phyloP scores from a whole-genome alignment of 2,113 vertebrate species.

The Stomatorhinus ivindoensis region DNA sequence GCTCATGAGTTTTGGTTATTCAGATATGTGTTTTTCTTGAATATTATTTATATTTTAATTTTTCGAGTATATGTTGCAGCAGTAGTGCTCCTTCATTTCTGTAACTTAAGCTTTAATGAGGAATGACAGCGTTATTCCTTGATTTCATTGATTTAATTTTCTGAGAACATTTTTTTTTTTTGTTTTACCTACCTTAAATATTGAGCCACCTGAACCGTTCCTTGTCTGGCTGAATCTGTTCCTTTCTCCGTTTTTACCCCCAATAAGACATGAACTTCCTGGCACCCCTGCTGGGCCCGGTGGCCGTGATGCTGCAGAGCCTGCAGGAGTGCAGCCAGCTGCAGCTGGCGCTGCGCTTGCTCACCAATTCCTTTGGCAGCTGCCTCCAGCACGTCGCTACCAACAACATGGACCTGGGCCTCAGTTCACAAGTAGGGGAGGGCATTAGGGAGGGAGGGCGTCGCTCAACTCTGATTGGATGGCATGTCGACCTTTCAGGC shows the following conservation, averaged over 20 bases:
- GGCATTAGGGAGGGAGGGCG: not conserved
- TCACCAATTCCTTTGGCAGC: conserved; percentile 64
- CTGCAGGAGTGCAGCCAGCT: conserved; percentile 86
- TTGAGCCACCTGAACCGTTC: not conserved
- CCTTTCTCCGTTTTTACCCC: not conserved
- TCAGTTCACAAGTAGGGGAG: conserved; percentile 57
- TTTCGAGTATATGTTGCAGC: not conserved
- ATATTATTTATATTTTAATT: not conserved
- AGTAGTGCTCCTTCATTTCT: not conserved
- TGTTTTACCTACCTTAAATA: not conserved
- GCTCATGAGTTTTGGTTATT: not conserved
- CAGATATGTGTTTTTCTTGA: not conserved
- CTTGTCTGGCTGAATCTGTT: not conserved
- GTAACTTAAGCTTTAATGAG: not conserved
- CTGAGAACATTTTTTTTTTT: not conserved
- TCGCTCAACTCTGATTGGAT: not conserved
- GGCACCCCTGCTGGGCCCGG: conserved; percentile 53
- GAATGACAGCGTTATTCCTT: not conserved
- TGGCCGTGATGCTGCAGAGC: conserved; percentile 68
- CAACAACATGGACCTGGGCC: conserved; percentile 63
- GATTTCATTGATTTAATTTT: not conserved
- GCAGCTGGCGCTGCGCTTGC: conserved; percentile 71
- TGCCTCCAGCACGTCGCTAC: conserved; percentile 74
- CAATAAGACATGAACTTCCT: conserved; percentile 62
- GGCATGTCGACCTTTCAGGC: not conserved